Conservation (phyloP, 92 coral and sea anemone genomes). For the Epizoanthus fatuus region DNA sequence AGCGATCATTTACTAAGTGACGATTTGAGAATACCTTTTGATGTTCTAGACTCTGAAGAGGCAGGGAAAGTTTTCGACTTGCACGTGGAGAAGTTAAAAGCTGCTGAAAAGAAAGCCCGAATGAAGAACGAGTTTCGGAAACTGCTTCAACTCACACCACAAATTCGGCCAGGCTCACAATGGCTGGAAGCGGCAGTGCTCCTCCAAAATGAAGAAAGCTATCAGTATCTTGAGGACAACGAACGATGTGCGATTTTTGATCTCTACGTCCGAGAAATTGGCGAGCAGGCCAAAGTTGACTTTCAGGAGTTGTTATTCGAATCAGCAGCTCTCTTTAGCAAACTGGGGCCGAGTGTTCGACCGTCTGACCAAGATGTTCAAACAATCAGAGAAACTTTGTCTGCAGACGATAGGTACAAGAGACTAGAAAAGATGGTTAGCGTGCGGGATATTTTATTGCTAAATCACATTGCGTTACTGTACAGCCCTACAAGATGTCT, state of each 20-base stretch:
- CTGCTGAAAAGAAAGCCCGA: constrained; percentile 87
- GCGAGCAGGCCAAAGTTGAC: constrained; percentile 93
- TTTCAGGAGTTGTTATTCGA: constrained; percentile 97
- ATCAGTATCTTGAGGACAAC: constrained; percentile 84
- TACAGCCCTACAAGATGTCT: constrained; percentile 95
- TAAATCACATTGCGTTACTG: constrained; percentile 95
- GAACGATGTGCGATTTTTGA: constrained; percentile 90
- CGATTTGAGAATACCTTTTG: constrained; percentile 89
- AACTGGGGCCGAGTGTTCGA: constrained; percentile 85
- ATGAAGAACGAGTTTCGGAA: constrained; percentile 94
- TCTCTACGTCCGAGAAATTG: constrained; percentile 86
- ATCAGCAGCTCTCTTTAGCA: constrained; percentile 94
- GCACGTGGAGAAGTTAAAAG: constrained; percentile 93
- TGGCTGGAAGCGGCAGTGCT: constrained; percentile 92
- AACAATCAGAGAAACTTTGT: constrained; percentile 82
- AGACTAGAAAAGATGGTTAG: constrained; percentile 90
- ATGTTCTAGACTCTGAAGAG: constrained; percentile 78
- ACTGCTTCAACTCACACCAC: constrained; percentile 94
- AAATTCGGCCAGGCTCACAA: constrained; percentile 95
- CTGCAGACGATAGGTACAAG: constrained; percentile 91
- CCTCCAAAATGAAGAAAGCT: constrained; percentile 96
- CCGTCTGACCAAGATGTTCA: constrained; percentile 91
- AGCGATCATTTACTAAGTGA: constrained; percentile 91
- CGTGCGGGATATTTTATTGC: constrained; percentile 84
- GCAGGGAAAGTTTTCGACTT: constrained; percentile 81